A percentile compares a stretch with the other conserved stretches of the same genome.
Evolutionary conservation across 1,140 invertebrate species (phyloP).

Genomic region (Cotesia chilonis): DNA sequence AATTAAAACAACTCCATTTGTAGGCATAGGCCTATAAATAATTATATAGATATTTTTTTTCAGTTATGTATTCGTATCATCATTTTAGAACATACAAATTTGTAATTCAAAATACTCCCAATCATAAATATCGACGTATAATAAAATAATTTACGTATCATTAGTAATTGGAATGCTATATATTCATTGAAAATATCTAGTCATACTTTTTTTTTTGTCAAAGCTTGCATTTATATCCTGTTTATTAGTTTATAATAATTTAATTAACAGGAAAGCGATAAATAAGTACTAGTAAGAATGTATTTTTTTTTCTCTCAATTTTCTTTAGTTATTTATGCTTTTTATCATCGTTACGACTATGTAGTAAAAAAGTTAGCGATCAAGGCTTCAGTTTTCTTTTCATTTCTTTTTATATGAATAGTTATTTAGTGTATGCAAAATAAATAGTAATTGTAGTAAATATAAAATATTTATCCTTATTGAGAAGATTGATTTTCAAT

Average conservation of each 20-base stretch:
- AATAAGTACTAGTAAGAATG: slow-evolving; percentile 21
- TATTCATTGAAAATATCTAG: slow-evolving; percentile 9
- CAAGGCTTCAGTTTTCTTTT: background rate
- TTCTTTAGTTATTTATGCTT: too few relatives aligned
- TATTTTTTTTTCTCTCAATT: background rate
- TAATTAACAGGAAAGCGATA: slow-evolving; percentile 4
- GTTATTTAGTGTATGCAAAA: background rate
- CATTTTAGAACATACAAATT: background rate
- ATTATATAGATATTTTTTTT: background rate
- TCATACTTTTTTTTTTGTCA: slow-evolving; percentile 4
- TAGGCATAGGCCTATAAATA: background rate
- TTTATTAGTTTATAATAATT: background rate
- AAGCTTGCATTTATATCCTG: slow-evolving; percentile 19
- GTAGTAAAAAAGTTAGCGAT: background rate
- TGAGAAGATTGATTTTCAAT: slow-evolving; percentile 47
- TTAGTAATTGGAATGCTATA: slow-evolving; percentile 5
- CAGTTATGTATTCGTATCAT: background rate
- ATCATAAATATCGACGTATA: background rate
- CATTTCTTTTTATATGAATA: background rate
- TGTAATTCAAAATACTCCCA: slow-evolving; percentile 1
- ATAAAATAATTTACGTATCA: slow-evolving; percentile 13
- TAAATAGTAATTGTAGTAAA: too few relatives aligned
- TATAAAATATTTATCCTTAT: slow-evolving; percentile 32
- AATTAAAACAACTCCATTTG: background rate
- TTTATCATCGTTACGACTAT: too few relatives aligned